These are phyloP conservation scores for Halocynthia roretzi DNA, from an alignment of 23 tunicate genomes.

Conservation along the genomic window DNA sequence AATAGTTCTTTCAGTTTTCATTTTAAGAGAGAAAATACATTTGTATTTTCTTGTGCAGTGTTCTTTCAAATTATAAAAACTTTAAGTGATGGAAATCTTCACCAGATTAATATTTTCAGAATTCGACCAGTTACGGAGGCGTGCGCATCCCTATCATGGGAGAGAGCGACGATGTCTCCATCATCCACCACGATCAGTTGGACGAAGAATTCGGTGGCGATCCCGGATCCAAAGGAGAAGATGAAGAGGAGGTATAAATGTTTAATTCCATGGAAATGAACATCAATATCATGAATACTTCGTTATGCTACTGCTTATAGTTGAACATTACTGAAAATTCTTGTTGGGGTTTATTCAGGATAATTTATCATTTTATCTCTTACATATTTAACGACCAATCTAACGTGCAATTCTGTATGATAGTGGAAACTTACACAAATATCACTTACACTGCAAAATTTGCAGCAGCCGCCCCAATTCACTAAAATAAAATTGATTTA, in stretches of 20 bases:
- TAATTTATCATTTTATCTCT: too few relatives aligned
- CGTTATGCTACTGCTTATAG: too few relatives aligned
- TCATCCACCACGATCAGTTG: conserved; percentile 47
- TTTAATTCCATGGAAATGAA: background rate
- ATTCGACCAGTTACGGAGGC: conserved; percentile 43
- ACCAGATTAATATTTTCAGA: conserved; percentile 17
- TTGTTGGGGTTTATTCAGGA: too few relatives aligned
- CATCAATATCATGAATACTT: background rate
- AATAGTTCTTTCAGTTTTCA: too few relatives aligned
- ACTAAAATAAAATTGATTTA: background rate
- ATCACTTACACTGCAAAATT: too few relatives aligned
- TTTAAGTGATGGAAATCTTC: background rate
- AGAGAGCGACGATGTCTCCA: conserved; percentile 36
- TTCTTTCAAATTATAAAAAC: background rate
- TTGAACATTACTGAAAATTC: too few relatives aligned
- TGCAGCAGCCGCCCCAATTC: too few relatives aligned
- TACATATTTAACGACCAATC: too few relatives aligned
- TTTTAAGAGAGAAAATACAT: too few relatives aligned
- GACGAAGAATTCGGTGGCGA: background rate
- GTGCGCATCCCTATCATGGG: conserved; percentile 35
- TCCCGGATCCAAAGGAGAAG: conserved; percentile 4
- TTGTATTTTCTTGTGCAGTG: too few relatives aligned
- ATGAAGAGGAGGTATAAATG: conserved; percentile 31
- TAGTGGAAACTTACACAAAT: too few relatives aligned
- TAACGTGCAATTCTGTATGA: too few relatives aligned